Conservation (phyloP, 2,888 invertebrate species). For the Stenotaenia linearis region DNA sequence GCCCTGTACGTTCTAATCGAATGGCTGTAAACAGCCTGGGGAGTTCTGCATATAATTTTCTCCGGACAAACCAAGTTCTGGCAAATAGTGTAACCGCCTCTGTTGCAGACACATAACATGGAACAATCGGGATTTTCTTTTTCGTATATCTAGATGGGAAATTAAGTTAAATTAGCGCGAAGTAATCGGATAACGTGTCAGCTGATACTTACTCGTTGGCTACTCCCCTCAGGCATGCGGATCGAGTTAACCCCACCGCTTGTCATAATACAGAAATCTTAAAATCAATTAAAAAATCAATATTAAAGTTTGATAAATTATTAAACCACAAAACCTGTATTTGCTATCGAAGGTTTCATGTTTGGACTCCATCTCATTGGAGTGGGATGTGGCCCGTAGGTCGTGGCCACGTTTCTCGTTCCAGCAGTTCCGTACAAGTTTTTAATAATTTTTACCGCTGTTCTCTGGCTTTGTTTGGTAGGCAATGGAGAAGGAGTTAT, state of each 20-base stretch:
- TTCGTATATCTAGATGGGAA: slow-evolving; percentile 64
- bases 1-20: slow-evolving; percentile 86
- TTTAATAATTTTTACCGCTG: neutral
- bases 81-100: slow-evolving; percentile 59
- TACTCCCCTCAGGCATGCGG: neutral
- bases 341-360: neutral
- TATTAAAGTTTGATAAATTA: neutral
- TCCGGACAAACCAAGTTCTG: slow-evolving; percentile 33
- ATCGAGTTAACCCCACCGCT: neutral
- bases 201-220: neutral
- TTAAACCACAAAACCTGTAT: neutral
- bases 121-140: slow-evolving; percentile 85
- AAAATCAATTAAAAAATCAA: neutral
- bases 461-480: neutral
- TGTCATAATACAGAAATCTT: neutral
- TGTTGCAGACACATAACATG: slow-evolving; percentile 79
- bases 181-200: too few species aligned
- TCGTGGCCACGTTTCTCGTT: neutral
- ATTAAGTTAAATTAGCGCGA: too few species aligned
- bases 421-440: neutral
- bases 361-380: neutral
- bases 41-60: slow-evolving; percentile 35
- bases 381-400: neutral
- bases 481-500: neutral
- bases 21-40: slow-evolving; percentile 51